Conservation (phyloP, 2,113 vertebrate species). For the Craseonycteris thonglongyai region DNA sequence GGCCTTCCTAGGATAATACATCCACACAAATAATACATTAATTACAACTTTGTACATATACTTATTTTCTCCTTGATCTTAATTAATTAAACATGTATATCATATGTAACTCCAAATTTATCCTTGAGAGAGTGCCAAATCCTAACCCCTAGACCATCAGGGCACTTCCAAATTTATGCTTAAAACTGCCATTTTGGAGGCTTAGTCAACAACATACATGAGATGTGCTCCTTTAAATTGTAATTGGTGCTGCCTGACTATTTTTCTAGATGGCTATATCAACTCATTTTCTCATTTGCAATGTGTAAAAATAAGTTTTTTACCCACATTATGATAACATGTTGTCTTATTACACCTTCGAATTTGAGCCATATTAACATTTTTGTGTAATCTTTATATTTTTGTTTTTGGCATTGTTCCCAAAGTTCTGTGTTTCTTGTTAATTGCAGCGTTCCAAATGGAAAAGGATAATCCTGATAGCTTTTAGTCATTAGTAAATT, state of each 20-base stretch:
- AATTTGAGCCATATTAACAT: background rate
- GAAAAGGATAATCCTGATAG: background rate
- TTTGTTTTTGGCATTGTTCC: background rate
- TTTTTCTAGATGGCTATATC: background rate
- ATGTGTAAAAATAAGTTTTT: background rate
- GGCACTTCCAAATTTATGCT: background rate
- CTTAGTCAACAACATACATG: background rate
- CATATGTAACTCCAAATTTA: background rate
- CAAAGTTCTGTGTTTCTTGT: background rate
- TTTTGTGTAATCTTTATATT: background rate
- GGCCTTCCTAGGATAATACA: background rate
- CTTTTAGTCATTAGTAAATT: background rate
- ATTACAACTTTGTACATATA: background rate
- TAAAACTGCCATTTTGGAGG: too few relatives aligned
- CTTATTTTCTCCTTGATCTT: background rate
- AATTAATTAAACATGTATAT: background rate
- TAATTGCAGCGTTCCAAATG: background rate
- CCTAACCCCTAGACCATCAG: too few relatives aligned
- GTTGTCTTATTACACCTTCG: background rate
- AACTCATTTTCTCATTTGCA: background rate
- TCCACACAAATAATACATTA: background rate
- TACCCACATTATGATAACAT: background rate
- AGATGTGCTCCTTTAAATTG: background rate
- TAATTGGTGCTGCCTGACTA: background rate
- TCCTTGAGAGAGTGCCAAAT: too few relatives aligned